phyloP scores from a whole-genome alignment of 2,797 vertebrate species.

The Oreonectes daqikongensis region DNA sequence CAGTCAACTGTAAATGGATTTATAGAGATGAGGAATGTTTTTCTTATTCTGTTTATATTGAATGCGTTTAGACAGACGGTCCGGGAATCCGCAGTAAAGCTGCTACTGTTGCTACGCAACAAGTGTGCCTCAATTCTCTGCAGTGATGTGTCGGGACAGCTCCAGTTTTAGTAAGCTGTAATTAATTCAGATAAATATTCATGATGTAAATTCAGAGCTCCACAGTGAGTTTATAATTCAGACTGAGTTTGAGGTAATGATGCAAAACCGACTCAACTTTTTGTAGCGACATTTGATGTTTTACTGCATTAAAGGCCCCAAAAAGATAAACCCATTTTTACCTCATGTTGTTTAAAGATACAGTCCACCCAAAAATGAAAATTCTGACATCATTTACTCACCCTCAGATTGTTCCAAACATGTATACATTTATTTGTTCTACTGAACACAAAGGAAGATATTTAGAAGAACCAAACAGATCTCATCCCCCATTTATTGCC shows the following conservation, averaged over 20 bases:
- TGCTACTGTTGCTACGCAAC: conserved; percentile 75
- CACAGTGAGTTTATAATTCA: not conserved
- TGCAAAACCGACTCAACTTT: not conserved
- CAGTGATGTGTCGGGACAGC: not conserved
- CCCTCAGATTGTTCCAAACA: no score
- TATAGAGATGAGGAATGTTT: not conserved
- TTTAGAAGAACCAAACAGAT: no score
- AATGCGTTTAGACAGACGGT: not conserved
- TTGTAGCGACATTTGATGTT: not conserved
- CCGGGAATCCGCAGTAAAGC: conserved; percentile 54
- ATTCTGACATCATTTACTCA: no score
- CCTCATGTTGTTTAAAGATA: no score
- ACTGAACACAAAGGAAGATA: no score
- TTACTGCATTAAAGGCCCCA: no score
- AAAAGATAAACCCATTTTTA: no score
- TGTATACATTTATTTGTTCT: no score
- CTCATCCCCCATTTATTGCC: no score
- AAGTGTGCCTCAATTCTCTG: conserved; percentile 48
- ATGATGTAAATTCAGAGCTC: not conserved
- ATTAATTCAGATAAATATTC: conserved; percentile 29
- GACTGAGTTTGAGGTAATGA: not conserved
- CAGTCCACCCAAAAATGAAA: no score
- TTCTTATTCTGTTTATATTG: conserved; percentile 3
- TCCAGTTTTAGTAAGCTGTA: conserved; percentile 9
- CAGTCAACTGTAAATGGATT: not conserved